Conservation (phyloP, 2,113 vertebrate species). For the Origma solitaria region DNA sequence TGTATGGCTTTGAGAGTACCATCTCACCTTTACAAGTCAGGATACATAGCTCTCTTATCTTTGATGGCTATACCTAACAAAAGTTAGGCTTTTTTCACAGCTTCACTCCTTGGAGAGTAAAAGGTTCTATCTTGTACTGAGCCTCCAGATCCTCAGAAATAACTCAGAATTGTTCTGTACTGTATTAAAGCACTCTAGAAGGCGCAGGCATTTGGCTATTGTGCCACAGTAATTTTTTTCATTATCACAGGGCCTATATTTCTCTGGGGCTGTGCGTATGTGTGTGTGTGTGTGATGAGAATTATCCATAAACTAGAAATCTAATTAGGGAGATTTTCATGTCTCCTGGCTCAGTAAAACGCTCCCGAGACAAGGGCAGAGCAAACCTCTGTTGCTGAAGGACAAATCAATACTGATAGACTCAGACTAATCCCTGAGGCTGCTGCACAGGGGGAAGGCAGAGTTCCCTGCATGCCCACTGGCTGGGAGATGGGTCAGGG, state of each 20-base stretch:
- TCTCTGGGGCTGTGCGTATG: background rate
- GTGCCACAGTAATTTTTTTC: background rate
- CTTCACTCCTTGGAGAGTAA: background rate
- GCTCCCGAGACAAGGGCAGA: background rate
- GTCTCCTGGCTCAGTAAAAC: background rate
- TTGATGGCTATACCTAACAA: background rate
- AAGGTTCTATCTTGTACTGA: background rate
- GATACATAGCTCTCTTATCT: background rate
- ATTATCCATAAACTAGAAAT: background rate
- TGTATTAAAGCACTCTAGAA: background rate
- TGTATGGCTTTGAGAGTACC: background rate
- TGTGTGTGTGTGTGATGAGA: background rate
- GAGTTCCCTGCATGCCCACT: background rate
- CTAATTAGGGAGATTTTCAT: slow-evolving; percentile 15
- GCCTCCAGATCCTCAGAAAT: background rate
- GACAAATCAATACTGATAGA: background rate
- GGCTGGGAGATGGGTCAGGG: background rate
- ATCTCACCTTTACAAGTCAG: background rate
- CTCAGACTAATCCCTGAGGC: background rate
- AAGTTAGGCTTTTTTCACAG: background rate
- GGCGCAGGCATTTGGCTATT: background rate
- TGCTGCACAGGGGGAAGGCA: background rate
- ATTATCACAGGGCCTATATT: background rate
- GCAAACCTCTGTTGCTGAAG: background rate
- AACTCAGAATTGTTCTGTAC: background rate